Evolutionary conservation across 2,113 vertebrate species (phyloP).

Genomic region (Cottus gobio): DNA sequence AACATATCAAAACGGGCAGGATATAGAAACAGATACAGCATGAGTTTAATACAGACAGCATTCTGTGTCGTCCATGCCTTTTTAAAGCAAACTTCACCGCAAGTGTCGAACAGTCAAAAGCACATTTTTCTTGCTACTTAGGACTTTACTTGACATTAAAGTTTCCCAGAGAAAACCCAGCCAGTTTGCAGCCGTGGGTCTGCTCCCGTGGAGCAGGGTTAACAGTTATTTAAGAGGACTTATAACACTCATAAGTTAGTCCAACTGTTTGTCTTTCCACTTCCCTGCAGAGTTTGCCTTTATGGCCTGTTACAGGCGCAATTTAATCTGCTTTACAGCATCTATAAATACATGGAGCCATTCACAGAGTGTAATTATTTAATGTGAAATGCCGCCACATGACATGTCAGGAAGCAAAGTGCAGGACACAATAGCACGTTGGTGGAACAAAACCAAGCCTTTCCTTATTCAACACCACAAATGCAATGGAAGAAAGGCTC

Average conservation of each 20-base stretch:
- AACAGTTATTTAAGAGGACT: conserved; percentile 13
- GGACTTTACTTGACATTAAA: not conserved
- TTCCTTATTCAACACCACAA: not conserved
- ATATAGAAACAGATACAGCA: not conserved
- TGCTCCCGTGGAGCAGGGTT: not conserved
- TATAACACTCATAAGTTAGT: not conserved
- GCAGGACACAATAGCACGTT: not conserved
- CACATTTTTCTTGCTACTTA: not conserved
- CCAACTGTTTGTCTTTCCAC: conserved; percentile 43
- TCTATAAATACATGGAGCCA: conserved; percentile 32
- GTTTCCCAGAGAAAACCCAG: not conserved
- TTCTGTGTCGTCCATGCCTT: not conserved
- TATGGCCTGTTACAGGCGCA: not conserved
- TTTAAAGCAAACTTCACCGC: not conserved
- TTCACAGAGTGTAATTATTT: conserved; percentile 24
- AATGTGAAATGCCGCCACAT: not conserved
- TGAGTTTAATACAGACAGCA: not conserved
- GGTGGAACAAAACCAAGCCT: conserved; percentile 5
- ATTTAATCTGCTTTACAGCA: conserved; percentile 34
- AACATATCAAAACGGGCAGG: not conserved
- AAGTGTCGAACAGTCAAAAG: too few relatives aligned
- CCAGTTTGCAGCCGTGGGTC: not conserved
- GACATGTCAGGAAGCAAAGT: conserved; percentile 6
- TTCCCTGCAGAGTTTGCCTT: conserved; percentile 8
- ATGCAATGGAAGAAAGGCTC: not conserved